Evolutionary conservation across 2,797 vertebrate species (phyloP).

Genomic region (Cossypha caffra): DNA sequence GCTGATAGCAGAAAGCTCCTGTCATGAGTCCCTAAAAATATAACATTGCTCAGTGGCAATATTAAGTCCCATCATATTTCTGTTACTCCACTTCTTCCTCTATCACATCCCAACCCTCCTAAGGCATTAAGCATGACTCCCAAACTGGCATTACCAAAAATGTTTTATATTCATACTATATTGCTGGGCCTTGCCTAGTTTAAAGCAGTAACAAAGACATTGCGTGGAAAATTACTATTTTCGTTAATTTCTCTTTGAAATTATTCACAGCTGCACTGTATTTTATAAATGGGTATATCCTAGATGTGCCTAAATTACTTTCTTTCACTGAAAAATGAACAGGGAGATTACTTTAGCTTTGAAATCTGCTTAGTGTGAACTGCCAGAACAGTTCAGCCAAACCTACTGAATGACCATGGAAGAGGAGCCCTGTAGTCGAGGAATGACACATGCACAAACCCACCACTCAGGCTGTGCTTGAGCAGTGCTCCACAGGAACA

Average conservation of each 20-base stretch:
- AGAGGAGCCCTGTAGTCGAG: background rate
- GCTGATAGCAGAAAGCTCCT: constrained; percentile 38
- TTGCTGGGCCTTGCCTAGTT: background rate
- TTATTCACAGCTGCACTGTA: background rate
- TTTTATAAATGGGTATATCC: background rate
- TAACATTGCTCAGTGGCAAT: constrained; percentile 1
- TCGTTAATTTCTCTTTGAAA: background rate
- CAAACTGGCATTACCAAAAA: background rate
- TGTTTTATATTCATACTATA: background rate
- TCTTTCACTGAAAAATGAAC: background rate
- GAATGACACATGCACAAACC: background rate
- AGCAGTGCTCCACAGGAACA: background rate
- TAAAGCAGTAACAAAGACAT: background rate
- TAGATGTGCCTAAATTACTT: background rate
- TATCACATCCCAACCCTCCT: background rate
- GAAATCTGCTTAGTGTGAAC: background rate
- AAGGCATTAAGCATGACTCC: background rate
- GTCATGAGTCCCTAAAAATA: constrained; percentile 56
- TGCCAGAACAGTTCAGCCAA: background rate
- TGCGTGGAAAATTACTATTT: background rate
- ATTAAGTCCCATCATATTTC: background rate
- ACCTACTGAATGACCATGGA: background rate
- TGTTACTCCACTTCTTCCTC: background rate
- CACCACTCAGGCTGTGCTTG: background rate
- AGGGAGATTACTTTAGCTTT: background rate